Conservation (phyloP, 2,113 vertebrate genomes). For the Ammospiza nelsoni region DNA sequence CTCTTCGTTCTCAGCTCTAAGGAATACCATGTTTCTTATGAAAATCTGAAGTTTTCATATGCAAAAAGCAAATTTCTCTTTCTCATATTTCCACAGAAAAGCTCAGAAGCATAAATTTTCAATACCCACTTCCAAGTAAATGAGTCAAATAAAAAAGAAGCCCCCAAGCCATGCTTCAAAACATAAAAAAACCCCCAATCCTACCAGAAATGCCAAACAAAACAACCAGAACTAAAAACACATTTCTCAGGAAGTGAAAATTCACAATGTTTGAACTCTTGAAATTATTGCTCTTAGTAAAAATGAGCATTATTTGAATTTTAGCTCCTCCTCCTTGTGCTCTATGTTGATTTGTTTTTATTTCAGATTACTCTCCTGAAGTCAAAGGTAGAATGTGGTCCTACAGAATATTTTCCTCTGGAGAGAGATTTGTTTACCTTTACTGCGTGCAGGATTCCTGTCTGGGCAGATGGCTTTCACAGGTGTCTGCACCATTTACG, state of each 20-base stretch:
- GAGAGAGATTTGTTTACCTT: not conserved
- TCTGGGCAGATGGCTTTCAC: not conserved
- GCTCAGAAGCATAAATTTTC: not conserved
- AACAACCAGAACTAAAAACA: accelerated
- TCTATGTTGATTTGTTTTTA: not conserved
- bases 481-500: not conserved
- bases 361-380: not conserved
- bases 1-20: not conserved
- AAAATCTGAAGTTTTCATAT: constrained; percentile 26
- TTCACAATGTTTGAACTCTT: not conserved
- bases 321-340: not conserved
- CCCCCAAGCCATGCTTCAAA: not conserved
- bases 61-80: constrained; percentile 2
- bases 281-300: not conserved
- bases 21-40: not conserved
- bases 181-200: not conserved
- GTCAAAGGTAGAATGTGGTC: not conserved
- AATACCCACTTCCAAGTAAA: not conserved
- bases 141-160: not conserved
- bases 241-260: not conserved
- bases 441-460: not conserved
- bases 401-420: not conserved
- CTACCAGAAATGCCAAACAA: not conserved
- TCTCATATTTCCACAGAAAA: not conserved
- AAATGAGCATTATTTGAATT: accelerated